Base-by-base conservation (phyloP, 1,140 invertebrate genomes). In the Camponotus vicinus region DNA sequence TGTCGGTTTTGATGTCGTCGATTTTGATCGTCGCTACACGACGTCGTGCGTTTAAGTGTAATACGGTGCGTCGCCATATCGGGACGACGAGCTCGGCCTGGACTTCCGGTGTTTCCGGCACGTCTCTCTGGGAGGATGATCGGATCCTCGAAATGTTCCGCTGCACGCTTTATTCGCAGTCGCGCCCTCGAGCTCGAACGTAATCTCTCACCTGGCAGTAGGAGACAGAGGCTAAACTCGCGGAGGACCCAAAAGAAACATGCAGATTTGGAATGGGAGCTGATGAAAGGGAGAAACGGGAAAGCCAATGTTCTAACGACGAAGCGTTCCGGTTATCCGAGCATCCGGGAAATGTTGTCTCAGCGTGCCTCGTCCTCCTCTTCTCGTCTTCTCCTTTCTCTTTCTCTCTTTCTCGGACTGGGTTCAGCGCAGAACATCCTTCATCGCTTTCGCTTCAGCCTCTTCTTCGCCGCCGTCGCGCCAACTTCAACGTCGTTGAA, bases 401-500 rank as follows among this genome's bases (percentile, higher is more conserved):
- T 15, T 13, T 49, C 45, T 15, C 13, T 49, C 13, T 49, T 9
- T 52, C 69, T 73, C 86, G 86, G 61, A 84, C 85, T 87, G 85
- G 85, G 76, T 90, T 90, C 87, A 83, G 84, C 75, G 84, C 87
- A 84, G 87, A 76, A 91, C 61, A 87, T 87, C 89, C 85, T 67
- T 86, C 55, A 80, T 80, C 85, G 75, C 84, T 77, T 78, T 87
- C 76, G 59, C 78, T 79, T 89, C 89, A 88, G 80, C 89, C 77
- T 90, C 87, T 89, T 91, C 78, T 89, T 91, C 78, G 71, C 83
- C 85, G 49, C 77, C 89, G 86, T 78, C 88, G 86, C 73, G 69
- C 78, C 32, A 21, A 66, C 80, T 90, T 90, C 86, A 73, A 83
- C 90, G 87, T 88, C 88, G 86, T 55, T 70, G 77, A 92, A 92